phyloP scores from a whole-genome alignment of 2,113 vertebrate species.

The Labeo rohita region DNA sequence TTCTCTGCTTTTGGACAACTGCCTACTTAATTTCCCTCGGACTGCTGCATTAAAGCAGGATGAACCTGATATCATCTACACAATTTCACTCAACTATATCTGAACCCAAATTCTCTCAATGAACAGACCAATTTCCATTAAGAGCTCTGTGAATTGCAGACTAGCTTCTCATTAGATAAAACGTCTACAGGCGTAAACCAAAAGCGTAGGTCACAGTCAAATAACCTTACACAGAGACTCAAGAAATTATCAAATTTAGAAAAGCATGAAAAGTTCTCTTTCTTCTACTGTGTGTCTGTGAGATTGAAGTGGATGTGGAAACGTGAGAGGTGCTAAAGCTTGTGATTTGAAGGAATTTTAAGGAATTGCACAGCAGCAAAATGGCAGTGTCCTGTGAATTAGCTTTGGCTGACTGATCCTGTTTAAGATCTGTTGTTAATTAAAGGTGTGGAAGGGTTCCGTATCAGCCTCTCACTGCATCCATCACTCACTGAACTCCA shows the following conservation, averaged over 20 bases:
- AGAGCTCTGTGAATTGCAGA: constrained; percentile 6
- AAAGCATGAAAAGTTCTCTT: constrained; percentile 4
- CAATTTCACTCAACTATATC: constrained; percentile 8
- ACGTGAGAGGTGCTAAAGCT: background rate
- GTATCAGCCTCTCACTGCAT: background rate
- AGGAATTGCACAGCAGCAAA: background rate
- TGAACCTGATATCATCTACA: constrained; percentile 21
- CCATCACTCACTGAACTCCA: constrained; percentile 6
- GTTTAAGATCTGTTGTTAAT: constrained; percentile 37
- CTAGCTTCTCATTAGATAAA: constrained; percentile 21
- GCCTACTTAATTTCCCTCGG: constrained; percentile 9
- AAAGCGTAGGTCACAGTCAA: constrained; percentile 14
- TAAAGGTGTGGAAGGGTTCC: constrained; percentile 38
- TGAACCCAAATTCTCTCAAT: constrained; percentile 1
- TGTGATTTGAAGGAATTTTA: background rate
- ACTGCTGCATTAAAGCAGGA: constrained; percentile 2
- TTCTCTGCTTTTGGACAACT: background rate
- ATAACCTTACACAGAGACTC: constrained; percentile 22
- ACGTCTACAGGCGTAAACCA: background rate
- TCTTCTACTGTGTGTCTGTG: background rate
- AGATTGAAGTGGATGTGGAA: background rate
- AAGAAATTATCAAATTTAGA: background rate
- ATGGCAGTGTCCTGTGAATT: constrained; percentile 9
- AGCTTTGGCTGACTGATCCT: constrained; percentile 1
- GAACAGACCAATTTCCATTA: constrained; percentile 10